phyloP scores from a whole-genome alignment of 2,113 vertebrate species.

The Atlantisia rogersi region DNA sequence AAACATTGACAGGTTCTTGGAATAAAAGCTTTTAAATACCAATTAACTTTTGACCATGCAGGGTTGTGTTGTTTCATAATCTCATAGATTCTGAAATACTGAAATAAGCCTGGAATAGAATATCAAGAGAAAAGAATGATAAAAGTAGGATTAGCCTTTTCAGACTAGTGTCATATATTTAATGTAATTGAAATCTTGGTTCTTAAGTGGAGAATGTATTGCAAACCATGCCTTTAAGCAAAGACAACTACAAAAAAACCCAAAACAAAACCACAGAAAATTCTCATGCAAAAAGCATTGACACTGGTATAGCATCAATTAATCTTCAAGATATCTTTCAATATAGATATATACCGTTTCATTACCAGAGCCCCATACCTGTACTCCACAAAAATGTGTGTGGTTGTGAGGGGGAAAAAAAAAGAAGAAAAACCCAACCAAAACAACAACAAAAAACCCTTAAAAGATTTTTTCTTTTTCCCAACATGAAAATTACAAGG shows the following conservation, averaged over 20 bases:
- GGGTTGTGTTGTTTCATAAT: not conserved
- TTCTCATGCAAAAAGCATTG: not conserved
- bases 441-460: too few species aligned
- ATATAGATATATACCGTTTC: not conserved
- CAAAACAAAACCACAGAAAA: not conserved
- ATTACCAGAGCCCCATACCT: not conserved
- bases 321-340: not conserved
- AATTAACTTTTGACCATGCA: not conserved
- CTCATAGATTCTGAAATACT: not conserved
- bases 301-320: not conserved
- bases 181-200: not conserved
- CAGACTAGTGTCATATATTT: not conserved
- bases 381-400: not conserved
- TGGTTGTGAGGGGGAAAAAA: not conserved
- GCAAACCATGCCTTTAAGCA: not conserved
- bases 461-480: not conserved
- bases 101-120: not conserved
- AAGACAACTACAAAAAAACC: not conserved
- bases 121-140: not conserved
- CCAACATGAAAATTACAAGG: not conserved
- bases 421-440: too few species aligned
- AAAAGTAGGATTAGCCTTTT: slow-evolving; percentile 30
- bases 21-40: slow-evolving; percentile 25
- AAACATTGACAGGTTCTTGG: not conserved
- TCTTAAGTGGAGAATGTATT: not conserved